Percentiles rank a stretch among this genome's conserved stretches.
Evolutionary conservation across 2,888 invertebrate genomes (phyloP).

Genomic region (Agrotis segetum): DNA sequence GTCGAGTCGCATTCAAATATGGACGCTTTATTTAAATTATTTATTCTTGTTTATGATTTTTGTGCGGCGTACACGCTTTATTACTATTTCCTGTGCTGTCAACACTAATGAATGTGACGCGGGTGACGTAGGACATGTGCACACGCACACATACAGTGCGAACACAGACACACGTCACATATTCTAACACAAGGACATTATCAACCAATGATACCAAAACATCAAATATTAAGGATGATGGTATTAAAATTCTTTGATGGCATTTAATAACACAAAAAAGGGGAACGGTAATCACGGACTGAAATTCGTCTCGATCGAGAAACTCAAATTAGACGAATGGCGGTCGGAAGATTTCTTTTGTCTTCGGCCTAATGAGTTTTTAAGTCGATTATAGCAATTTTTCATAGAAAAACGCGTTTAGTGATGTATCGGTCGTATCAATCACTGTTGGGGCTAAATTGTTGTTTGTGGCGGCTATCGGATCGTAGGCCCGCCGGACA

Average conservation of each 20-base stretch:
- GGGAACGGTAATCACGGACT: conserved; percentile 83
- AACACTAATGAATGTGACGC: conserved; percentile 83
- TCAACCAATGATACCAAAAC: conserved; percentile 59
- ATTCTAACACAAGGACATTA: conserved; percentile 47
- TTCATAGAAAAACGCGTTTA: conserved; percentile 91
- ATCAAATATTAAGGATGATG: conserved; percentile 66
- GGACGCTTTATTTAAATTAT: conserved; percentile 82
- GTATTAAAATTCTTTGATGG: conserved; percentile 79
- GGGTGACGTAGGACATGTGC: conserved; percentile 82
- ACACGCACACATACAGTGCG: conserved; percentile 33
- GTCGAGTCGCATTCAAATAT: conserved; percentile 83
- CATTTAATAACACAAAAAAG: conserved; percentile 84
- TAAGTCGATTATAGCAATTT: conserved; percentile 91
- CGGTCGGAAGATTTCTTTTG: conserved; percentile 88
- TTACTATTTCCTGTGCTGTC: conserved; percentile 88
- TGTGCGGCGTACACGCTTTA: conserved; percentile 79
- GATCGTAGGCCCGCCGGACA: conserved; percentile 78
- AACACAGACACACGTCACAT: conserved; percentile 9
- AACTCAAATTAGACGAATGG: conserved; percentile 89
- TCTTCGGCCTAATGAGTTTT: conserved; percentile 91
- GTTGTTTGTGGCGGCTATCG: conserved; percentile 84
- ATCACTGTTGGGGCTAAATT: conserved; percentile 89
- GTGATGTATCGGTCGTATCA: conserved; percentile 90
- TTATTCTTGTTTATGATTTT: conserved; percentile 86
- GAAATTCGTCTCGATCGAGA: conserved; percentile 89